A percentile compares a stretch with the other conserved stretches of the same genome.
Conservation (phyloP, 1,140 invertebrate genomes). For the Temnothorax nylanderi region DNA sequence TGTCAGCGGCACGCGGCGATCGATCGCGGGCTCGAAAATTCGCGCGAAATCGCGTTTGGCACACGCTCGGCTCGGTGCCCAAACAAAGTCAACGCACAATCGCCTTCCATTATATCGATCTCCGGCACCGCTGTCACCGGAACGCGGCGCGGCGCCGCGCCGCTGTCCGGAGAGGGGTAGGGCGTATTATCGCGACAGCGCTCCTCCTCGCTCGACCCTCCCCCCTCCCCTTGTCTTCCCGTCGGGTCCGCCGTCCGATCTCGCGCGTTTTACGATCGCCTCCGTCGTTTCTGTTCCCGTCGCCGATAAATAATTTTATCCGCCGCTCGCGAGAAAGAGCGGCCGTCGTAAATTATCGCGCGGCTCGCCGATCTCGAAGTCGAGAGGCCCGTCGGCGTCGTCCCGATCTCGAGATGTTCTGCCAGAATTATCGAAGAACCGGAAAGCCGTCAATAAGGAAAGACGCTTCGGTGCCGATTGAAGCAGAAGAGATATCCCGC, state of each 20-base stretch:
- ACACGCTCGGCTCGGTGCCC: constrained; percentile 18
- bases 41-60: constrained; percentile 50
- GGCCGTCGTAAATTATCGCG: constrained; percentile 50
- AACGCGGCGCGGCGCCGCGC: constrained; percentile 10
- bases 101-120: constrained; percentile 58
- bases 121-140: constrained; percentile 29
- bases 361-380: constrained; percentile 22
- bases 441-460: neutral
- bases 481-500: neutral
- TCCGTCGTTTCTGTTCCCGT: constrained; percentile 48
- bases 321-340: constrained; percentile 36
- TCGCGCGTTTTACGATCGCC: constrained; percentile 50
- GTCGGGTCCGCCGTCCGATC: constrained; percentile 20
- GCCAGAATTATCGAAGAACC: constrained; percentile 28
- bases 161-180: constrained; percentile 20
- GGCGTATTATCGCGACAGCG: constrained; percentile 47
- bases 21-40: constrained; percentile 54
- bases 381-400: neutral
- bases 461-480: constrained; percentile 1
- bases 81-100: constrained; percentile 59
- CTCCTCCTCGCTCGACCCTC: constrained; percentile 28
- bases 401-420: neutral
- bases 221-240: neutral
- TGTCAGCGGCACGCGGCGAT: constrained; percentile 58
- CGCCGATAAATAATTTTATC: constrained; percentile 62